Base-by-base conservation (phyloP, 1,140 invertebrate genomes). In the Drosophila mayri region DNA sequence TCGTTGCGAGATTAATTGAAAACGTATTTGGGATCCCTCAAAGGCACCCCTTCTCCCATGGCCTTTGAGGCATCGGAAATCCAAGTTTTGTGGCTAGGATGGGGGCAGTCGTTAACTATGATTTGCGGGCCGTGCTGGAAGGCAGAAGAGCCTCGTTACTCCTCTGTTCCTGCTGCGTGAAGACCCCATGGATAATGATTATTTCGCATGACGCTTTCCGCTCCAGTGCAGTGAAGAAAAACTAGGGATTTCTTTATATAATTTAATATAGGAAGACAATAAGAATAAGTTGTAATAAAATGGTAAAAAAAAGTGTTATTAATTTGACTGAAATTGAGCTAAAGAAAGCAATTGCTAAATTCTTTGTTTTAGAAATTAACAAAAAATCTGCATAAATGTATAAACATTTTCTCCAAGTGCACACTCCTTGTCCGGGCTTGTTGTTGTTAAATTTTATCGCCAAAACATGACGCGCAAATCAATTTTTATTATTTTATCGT, bases 401-500 rank as follows among this genome's bases (percentile, higher is more conserved):
- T 47, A 47, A 4, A 9, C 9, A 9, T 18, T 49, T 49, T 18
- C 4, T 8, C 11, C 7, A 2, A 35, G 49, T 52, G 12, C 25
- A 54, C 50, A 37, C 18, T 37, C 18, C 32, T 54, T n/a, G 14
- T 30, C 25, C 14, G 18, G 2, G 22, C 3, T 52, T 37, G 18
- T 52, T 58, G 80, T 71, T 74, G 84, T 88, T 59, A 84, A 88
- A 77, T 80, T 87, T 87, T 87, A 87, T 88, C 80, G 80, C 61
- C 80, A 84, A 85, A 86, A 81, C 77, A 67, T 85, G 74, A 85
- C 63, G 82, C 38, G 75, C 64, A 86, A 88, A 88, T 90, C 84
- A 88, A 84, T 88, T 88, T 87, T 81, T 88, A 84, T 80, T 87
- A 84, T 87, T 87, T 87, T 90, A 90, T 90, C 74, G 54, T 71